Evolutionary conservation across 2,797 vertebrate species (phyloP).

Genomic region (Syngnathus rostellatus): DNA sequence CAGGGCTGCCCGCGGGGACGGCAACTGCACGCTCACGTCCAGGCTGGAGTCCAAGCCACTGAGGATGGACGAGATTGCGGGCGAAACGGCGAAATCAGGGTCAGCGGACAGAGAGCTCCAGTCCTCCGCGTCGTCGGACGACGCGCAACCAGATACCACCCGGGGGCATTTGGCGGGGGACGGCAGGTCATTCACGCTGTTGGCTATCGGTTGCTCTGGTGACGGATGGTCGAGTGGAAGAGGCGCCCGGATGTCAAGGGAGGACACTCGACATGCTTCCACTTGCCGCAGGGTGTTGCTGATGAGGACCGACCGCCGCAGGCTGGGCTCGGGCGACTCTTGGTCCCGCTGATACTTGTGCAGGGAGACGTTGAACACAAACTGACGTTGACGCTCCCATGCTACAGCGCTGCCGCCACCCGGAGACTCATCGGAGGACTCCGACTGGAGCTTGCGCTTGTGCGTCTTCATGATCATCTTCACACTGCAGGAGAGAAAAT

Average conservation of each 20-base stretch:
- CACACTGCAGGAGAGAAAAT: slow-evolving; percentile 14
- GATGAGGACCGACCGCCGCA: slow-evolving; percentile 75
- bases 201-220: background rate
- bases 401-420: slow-evolving; percentile 16
- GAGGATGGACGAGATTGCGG: slow-evolving; percentile 73
- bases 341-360: slow-evolving; percentile 74
- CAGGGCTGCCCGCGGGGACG: slow-evolving; percentile 43
- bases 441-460: slow-evolving; percentile 69
- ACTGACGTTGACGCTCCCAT: slow-evolving; percentile 69
- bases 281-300: slow-evolving; percentile 75
- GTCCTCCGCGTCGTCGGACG: slow-evolving; percentile 50
- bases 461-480: slow-evolving; percentile 71
- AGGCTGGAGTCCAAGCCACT: slow-evolving; percentile 66
- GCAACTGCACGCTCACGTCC: slow-evolving; percentile 49
- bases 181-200: background rate
- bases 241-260: background rate
- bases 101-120: slow-evolving; percentile 64
- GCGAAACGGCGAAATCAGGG: slow-evolving; percentile 70
- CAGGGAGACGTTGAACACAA: slow-evolving; percentile 73
- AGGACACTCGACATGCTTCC: slow-evolving; percentile 28
- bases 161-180: background rate
- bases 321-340: slow-evolving; percentile 68
- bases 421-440: slow-evolving; percentile 23
- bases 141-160: background rate
- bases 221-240: background rate